Evolutionary conservation across 2,797 vertebrate species (phyloP).

Genomic region (Crocodylus rhombifer): DNA sequence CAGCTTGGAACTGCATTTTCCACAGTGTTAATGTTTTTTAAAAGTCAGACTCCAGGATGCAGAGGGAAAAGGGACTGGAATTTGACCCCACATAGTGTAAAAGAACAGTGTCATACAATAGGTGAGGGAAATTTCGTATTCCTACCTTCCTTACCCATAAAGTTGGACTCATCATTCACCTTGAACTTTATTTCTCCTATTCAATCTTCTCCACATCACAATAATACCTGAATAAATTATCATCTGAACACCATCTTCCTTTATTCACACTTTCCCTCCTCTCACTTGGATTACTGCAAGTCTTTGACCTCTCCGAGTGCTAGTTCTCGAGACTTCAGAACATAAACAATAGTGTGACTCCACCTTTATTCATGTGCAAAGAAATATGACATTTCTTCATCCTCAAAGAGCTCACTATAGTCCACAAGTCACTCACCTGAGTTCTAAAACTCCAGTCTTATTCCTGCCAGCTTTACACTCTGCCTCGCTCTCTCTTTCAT

Average conservation of each 20-base stretch:
- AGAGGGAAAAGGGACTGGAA: neutral
- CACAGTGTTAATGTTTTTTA: constrained; percentile 35
- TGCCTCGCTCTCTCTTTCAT: no score
- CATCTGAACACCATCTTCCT: neutral
- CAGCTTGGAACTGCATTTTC: constrained; percentile 2
- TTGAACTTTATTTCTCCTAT: neutral
- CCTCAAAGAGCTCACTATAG: neutral
- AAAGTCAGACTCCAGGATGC: neutral
- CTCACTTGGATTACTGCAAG: neutral
- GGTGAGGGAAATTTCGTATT: neutral
- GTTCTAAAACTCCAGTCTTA: no score
- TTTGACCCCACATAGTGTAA: neutral
- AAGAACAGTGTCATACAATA: neutral
- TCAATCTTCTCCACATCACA: neutral
- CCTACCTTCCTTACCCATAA: neutral
- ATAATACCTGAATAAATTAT: neutral
- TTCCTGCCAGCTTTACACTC: no score
- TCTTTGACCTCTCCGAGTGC: neutral
- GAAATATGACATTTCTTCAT: neutral
- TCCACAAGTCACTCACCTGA: neutral
- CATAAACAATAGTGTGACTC: neutral
- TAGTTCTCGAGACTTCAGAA: neutral
- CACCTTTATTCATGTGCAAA: neutral
- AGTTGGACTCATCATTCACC: neutral
- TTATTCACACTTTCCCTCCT: neutral